Evolutionary conservation across 1,140 invertebrate genomes (phyloP).

Genomic region (Meloidogyne floridensis): DNA sequence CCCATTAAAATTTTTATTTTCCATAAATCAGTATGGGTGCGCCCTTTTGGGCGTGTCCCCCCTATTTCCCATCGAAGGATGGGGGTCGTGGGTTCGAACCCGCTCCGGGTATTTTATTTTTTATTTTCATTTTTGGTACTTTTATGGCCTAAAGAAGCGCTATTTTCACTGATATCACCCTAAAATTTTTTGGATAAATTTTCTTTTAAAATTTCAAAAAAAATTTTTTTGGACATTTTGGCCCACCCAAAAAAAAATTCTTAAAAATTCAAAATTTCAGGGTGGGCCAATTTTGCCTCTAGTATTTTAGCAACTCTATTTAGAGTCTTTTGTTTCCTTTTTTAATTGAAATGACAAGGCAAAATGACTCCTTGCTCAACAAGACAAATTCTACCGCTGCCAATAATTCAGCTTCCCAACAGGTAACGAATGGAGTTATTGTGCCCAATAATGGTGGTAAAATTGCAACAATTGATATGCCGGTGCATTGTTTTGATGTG

Average conservation of each 20-base stretch:
- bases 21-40: too few species aligned
- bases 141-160: too few species aligned
- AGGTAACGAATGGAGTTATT: constrained; percentile 1
- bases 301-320: background rate
- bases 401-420: background rate
- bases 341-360: constrained; percentile 5
- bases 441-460: background rate
- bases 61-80: too few species aligned
- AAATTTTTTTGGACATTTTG: background rate
- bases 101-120: background rate
- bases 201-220: background rate
- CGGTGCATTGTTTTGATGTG: constrained; percentile 59
- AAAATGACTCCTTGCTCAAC: constrained; percentile 4
- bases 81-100: background rate
- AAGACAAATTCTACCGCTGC: background rate
- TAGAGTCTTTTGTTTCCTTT: background rate
- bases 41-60: too few species aligned
- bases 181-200: background rate
- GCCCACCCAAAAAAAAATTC: background rate
- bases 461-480: constrained; percentile 50
- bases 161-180: background rate
- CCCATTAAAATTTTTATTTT: too few species aligned
- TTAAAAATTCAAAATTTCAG: background rate
- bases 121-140: background rate
- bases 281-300: background rate